phyloP scores from a whole-genome alignment of 2,888 invertebrate genomes.

The Clivina fossor region DNA sequence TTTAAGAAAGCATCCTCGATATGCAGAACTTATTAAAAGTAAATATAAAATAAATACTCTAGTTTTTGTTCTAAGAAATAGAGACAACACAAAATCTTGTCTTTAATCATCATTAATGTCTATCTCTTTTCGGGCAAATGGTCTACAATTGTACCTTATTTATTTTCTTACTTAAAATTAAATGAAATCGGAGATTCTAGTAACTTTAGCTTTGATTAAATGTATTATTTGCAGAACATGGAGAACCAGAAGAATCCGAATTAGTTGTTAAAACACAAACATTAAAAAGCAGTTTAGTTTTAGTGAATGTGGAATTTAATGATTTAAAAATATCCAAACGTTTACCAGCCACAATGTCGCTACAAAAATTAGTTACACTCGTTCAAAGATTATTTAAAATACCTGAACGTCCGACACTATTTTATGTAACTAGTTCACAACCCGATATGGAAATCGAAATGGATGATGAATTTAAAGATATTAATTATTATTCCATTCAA shows the following conservation, averaged over 20 bases:
- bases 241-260: conserved; percentile 77
- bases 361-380: conserved; percentile 80
- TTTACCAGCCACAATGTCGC: conserved; percentile 74
- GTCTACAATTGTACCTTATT: too few relatives aligned
- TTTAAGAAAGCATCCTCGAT: conserved; percentile 72
- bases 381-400: conserved; percentile 74
- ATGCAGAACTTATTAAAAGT: conserved; percentile 74
- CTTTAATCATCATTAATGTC: conserved; percentile 5
- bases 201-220: conserved; percentile 27
- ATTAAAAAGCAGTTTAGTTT: conserved; percentile 70
- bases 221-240: conserved; percentile 66
- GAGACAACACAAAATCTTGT: not conserved
- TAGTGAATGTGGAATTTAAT: conserved; percentile 59
- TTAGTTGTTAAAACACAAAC: conserved; percentile 59
- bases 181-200: too few relatives aligned
- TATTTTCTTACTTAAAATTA: conserved; percentile 13
- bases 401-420: conserved; percentile 52
- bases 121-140: too few relatives aligned
- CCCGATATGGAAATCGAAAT: conserved; percentile 70
- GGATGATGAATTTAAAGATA: conserved; percentile 80
- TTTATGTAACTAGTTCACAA: conserved; percentile 60
- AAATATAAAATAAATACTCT: conserved; percentile 48
- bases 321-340: conserved; percentile 64
- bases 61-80: conserved; percentile 4
- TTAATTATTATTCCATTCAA: conserved; percentile 82